Evolutionary conservation across 1,140 invertebrate genomes (phyloP), one percentile per base, ranked within the genome.

Genomic region (Diabrotica undecimpunctata): DNA sequence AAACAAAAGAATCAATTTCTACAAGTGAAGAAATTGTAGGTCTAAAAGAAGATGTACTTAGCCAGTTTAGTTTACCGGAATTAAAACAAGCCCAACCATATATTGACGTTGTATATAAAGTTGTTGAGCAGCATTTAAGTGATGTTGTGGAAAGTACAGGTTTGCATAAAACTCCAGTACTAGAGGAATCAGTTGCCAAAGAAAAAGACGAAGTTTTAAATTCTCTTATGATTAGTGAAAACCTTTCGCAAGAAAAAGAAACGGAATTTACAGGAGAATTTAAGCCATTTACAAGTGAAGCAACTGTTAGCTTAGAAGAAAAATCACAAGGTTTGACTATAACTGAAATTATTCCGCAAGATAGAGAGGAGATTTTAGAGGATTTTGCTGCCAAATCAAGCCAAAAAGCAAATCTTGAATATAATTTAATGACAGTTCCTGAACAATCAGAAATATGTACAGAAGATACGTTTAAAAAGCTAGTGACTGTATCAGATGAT

Each of bases 301-400:
- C 79, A 5, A 73, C 80, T n/a, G 62, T 82, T 5, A 70, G 66
- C 6, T 74, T 85, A 52, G 80, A 83, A 62, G 79, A 83, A 75
- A 79, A 74, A 38, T 78, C 72, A 67, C 67, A 70, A 59, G 74
- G 72, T 25, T 66, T 76, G 53, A 75, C 65, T 41, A 64, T 78
- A 11, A 74, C 70, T 35, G 79, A 81, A 72, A 61, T 79, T 41
- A 67, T 75, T 35, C 64, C 72, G 54, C 68, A 79, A 62, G 72
- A 78, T 64, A 79, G 74, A 64, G 81, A 81, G 75, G 74, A 72
- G 39, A 36, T 56, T 35, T 52, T 81, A 6, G 67, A 73, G 61
- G 54, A 65, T 36, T 51, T 68, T 10, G 61, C 71, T 56, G 61
- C 62, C 14, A 70, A 74, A 6, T 62, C 71, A 25, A 55, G 70